Evolutionary conservation across 2,888 invertebrate genomes (phyloP).

Genomic region (Epirrita christyi): DNA sequence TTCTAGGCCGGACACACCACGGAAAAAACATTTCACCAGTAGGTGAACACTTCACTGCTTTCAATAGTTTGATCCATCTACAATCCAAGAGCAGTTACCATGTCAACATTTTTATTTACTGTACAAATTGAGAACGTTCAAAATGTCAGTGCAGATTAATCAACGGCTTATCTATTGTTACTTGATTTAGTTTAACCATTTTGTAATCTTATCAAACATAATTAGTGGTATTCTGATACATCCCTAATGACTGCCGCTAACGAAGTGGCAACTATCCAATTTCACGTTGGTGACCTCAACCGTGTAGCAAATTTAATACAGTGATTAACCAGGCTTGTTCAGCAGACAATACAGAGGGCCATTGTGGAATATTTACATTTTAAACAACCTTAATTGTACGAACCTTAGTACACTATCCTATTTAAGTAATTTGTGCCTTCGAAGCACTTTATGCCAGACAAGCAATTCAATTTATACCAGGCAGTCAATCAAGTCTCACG

Average conservation of each 20-base stretch:
- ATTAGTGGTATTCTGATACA: constrained; percentile 13
- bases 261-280: constrained; percentile 42
- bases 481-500: no score
- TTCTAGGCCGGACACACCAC: no score
- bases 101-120: not conserved
- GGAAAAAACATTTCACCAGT: no score
- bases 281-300: constrained; percentile 30
- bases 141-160: not conserved
- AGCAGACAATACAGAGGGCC: not conserved
- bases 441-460: no score
- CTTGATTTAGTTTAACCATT: not conserved
- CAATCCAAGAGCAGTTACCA: no score
- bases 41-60: no score
- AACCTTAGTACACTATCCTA: no score
- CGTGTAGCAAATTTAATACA: constrained; percentile 17
- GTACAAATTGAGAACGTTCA: not conserved
- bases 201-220: constrained; percentile 25
- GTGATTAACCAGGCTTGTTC: constrained; percentile 9
- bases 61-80: not conserved
- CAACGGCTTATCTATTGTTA: not conserved
- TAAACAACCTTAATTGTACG: no score
- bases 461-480: no score
- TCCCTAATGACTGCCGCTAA: constrained; percentile 34
- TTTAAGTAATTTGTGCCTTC: no score
- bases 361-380: not conserved